Evolutionary conservation across 2,113 vertebrate species (phyloP), one percentile per base, ranked within the genome.

Genomic region (Nanorana parkeri): DNA sequence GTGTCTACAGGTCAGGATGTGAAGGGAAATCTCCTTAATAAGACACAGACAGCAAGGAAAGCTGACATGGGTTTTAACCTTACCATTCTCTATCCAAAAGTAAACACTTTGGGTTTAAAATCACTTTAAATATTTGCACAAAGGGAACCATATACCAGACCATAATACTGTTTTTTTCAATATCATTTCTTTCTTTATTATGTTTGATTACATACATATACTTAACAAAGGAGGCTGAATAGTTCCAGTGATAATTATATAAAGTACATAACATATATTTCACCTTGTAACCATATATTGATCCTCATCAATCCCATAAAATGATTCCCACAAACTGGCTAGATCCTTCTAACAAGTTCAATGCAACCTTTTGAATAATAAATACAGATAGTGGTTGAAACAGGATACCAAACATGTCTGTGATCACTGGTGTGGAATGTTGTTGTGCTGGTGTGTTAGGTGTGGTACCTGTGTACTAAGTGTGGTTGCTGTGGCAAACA

Each of bases 331-430:
- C 66, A 21, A 47, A 32, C 20, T 20, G 51, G 15, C 24, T 29
- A 54, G 6, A 2, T 10, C 1, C 26, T 20, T 24, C 17, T 55
- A 23, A 55, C 17, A 32, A 56, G 28, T 19, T 56, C 26, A 55
- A 36, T 58, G 68, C 19, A 24, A 55, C 69, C 15, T 21, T 24
- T 17, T 56, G 54, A 74, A 10, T 60, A 74, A 74, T 74, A 74
- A 74, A 23, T 74, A 36, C 58, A 21, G n/a, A 13, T 23, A 15
- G 8, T 17, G 19, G 58, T 29, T 58, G 19, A 55, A 74, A 58
- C 26, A 58, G 65, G 1, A 67, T 66, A 67, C 13, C 11, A 16
- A 36, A 47, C 41, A 4, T 28, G n/a, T 23, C 21, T 55, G 3
- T 72, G 8, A 15, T 10, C 21, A 29, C 51, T 55, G 5, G 11